These are phyloP conservation scores for Nesidiocoris tenuis DNA, from an alignment of 2,888 invertebrate genomes.

Conservation along the genomic window DNA sequence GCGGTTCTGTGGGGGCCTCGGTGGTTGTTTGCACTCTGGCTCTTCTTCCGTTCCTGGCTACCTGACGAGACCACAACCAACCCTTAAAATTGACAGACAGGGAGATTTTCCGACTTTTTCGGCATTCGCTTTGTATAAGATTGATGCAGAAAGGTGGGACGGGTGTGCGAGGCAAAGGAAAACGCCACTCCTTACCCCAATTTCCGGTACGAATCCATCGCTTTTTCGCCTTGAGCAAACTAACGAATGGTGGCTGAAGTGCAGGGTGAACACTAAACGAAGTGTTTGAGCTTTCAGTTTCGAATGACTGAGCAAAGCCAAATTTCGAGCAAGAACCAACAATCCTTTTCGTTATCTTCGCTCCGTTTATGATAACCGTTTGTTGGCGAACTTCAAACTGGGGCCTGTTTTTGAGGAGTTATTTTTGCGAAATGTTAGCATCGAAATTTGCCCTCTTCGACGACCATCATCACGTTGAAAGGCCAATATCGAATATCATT, in stretches of 20 bases:
- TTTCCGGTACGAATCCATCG: slow-evolving; percentile 4
- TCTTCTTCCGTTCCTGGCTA: not conserved
- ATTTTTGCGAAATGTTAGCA: too few species aligned
- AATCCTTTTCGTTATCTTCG: slow-evolving; percentile 6
- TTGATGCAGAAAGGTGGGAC: not conserved
- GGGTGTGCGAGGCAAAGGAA: not conserved
- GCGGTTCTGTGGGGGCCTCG: not conserved
- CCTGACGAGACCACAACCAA: not conserved
- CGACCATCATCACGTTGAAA: too few species aligned
- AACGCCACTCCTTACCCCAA: not conserved
- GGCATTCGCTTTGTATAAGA: not conserved
- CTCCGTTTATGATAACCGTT: too few species aligned
- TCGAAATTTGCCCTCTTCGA: too few species aligned
- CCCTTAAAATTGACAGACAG: not conserved
- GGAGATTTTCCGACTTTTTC: not conserved
- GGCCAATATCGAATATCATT: too few species aligned
- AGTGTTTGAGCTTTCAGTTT: slow-evolving; percentile 34
- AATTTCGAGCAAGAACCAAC: slow-evolving; percentile 5
- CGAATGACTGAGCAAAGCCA: not conserved
- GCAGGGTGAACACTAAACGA: slow-evolving; percentile 14
- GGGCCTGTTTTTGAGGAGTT: too few species aligned
- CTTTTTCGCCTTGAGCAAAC: slow-evolving; percentile 10
- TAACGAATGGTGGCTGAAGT: slow-evolving; percentile 21
- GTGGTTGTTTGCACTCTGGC: not conserved
- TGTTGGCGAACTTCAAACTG: too few species aligned